Evolutionary conservation across 2,888 invertebrate species (phyloP), one percentile per base, ranked within the genome.

Genomic region (Euproctis similis): DNA sequence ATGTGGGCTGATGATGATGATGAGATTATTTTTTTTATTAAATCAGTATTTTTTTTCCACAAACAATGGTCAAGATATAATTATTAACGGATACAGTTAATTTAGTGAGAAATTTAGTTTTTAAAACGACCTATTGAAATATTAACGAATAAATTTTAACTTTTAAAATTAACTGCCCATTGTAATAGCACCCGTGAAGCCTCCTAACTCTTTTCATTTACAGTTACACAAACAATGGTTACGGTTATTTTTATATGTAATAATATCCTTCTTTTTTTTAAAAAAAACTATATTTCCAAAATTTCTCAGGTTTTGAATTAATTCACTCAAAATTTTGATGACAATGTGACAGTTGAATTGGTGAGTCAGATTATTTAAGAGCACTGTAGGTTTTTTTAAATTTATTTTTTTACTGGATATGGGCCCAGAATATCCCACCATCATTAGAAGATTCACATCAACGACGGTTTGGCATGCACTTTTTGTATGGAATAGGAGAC

Each of bases 231-330:
- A 39, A 51, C 48, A 50, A 51, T 49, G 24, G 39, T 4, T 36
- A 37, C 42, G 28, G 47, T 39, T 34, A 37, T 22, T 34, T 28
- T 42, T 34, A 34, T 18, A 45, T n/a, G n/a, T n/a, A n/a, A n/a
- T 36, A 46, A 36, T 39, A 43, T 47, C 49, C 52, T 50, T 39
- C 39, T 35, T 36, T n/a, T n/a, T n/a, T n/a, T n/a, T n/a, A n/a
- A n/a, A n/a, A n/a, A n/a, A 25, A 28, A 32, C 12, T 27, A 37
- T 22, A 31, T 9, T 22, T 14, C 32, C 19, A 31, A 22, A 39
- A 18, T 36, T 42, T 39, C 48, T 23, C 13, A 23, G 30, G 47
- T 39, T 39, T 21, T 33, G 30, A 36, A 31, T 39, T 25, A 34
- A 30, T 38, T 46, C 37, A 53, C 29, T 37, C 38, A 41, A 38